Conservation (phyloP, 2,888 invertebrate species). For the Caenorhabditis becei region DNA sequence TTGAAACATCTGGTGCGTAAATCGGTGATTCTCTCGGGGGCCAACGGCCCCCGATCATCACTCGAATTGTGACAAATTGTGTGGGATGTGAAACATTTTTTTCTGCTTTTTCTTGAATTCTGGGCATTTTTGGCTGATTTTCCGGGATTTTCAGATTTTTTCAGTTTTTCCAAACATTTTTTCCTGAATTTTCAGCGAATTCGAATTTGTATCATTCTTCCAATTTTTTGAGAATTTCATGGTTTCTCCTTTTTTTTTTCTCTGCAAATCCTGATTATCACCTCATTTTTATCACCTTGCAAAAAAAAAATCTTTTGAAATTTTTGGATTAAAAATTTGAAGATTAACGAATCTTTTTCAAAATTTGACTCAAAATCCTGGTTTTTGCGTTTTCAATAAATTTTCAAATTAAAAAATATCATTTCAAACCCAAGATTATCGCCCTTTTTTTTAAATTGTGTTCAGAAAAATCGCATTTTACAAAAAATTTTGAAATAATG, state of each 20-base stretch:
- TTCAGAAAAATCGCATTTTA: too few relatives aligned
- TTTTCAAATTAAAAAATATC: background rate
- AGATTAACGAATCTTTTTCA: too few relatives aligned
- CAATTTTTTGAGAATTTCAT: conserved; percentile 9
- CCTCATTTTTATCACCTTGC: background rate
- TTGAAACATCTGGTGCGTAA: too few relatives aligned
- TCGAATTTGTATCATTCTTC: background rate
- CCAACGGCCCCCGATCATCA: too few relatives aligned
- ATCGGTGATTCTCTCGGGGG: too few relatives aligned
- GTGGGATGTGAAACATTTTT: too few relatives aligned
- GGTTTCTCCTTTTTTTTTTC: background rate
- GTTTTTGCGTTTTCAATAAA: background rate
- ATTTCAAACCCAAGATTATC: too few relatives aligned
- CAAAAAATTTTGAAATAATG: too few relatives aligned
- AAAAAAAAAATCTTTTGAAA: background rate
- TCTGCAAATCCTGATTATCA: background rate
- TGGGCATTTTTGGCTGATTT: background rate
- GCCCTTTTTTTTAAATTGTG: too few relatives aligned
- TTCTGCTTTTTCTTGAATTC: background rate
- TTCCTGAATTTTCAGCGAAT: background rate
- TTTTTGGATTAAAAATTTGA: background rate
- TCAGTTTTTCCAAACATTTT: background rate
- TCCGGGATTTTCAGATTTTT: background rate
- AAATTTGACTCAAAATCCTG: too few relatives aligned
- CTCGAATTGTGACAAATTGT: too few relatives aligned